Evolutionary conservation across 2,888 invertebrate genomes (phyloP).

Genomic region (Monopis laevigella): DNA sequence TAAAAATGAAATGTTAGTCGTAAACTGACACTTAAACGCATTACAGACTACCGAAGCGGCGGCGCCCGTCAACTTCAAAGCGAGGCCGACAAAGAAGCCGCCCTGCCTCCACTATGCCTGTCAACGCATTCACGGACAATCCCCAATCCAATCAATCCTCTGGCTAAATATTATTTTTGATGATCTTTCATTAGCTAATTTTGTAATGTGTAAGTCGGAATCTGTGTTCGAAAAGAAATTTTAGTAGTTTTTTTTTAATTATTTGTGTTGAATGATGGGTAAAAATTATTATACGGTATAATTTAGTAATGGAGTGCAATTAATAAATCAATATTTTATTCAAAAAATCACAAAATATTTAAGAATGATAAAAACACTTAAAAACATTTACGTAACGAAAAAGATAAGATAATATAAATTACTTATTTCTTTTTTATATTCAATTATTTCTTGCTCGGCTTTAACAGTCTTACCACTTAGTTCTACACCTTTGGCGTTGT

Average conservation of each 20-base stretch:
- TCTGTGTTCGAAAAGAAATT: neutral
- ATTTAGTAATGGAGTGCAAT: too few species aligned
- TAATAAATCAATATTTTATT: too few species aligned
- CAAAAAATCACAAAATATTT: too few species aligned
- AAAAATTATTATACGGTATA: too few species aligned
- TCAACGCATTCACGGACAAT: constrained; percentile 53
- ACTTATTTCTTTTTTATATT: too few species aligned
- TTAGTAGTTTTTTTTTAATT: neutral
- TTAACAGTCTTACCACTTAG: too few species aligned
- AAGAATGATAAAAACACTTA: too few species aligned
- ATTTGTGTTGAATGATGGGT: too few species aligned
- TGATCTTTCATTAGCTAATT: constrained; percentile 9
- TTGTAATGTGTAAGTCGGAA: neutral
- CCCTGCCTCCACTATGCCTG: constrained; percentile 32
- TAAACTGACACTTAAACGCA: constrained; percentile 51
- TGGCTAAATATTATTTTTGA: constrained; percentile 37
- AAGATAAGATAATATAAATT: too few species aligned
- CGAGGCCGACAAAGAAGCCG: constrained; percentile 15
- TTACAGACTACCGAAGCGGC: neutral
- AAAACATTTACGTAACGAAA: too few species aligned
- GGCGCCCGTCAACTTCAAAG: constrained; percentile 41
- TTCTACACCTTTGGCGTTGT: too few species aligned
- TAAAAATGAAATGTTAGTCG: constrained; percentile 51
- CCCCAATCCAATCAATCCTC: constrained; percentile 28
- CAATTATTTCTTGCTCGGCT: too few species aligned